These are phyloP conservation scores for Nematostella vectensis DNA, from an alignment of 92 coral and sea anemone species.

Conservation along the genomic window DNA sequence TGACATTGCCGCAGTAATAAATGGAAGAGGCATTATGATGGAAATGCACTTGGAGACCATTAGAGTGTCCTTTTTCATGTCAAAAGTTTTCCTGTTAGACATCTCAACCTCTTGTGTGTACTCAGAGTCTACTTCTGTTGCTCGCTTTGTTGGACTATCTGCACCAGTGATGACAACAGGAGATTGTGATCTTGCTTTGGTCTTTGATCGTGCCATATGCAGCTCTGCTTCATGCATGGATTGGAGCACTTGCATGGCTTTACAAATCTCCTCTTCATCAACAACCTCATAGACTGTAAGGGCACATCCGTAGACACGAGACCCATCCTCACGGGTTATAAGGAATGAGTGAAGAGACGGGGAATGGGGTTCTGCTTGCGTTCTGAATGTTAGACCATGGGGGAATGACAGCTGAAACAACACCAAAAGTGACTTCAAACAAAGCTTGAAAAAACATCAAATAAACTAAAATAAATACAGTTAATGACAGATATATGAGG, in stretches of 20 bases:
- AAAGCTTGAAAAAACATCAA: not conserved
- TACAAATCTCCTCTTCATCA: conserved; percentile 62
- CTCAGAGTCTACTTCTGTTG: conserved; percentile 6
- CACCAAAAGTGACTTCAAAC: not conserved
- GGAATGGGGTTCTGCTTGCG: conserved; percentile 62
- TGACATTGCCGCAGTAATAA: conserved; percentile 63
- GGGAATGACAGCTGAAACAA: conserved; percentile 75
- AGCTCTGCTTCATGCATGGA: conserved; percentile 91
- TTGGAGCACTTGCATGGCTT: conserved; percentile 86
- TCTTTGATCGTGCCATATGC: conserved; percentile 49
- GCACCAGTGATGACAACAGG: conserved; percentile 42
- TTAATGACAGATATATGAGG: not conserved
- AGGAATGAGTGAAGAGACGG: conserved; percentile 77
- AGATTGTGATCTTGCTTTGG: conserved; percentile 55
- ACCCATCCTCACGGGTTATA: conserved; percentile 95
- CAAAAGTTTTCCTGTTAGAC: conserved; percentile 47
- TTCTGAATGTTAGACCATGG: conserved; percentile 84
- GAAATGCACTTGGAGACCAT: conserved; percentile 80
- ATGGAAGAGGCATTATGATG: conserved; percentile 81
- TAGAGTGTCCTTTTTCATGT: conserved; percentile 49
- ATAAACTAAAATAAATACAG: not conserved
- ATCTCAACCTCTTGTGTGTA: conserved; percentile 26
- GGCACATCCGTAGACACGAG: conserved; percentile 83
- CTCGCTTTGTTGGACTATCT: conserved; percentile 23
- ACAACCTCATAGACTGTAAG: conserved; percentile 82